These are phyloP conservation scores for Labeo rohita DNA, from an alignment of 2,113 vertebrate genomes.

Conservation along the genomic window DNA sequence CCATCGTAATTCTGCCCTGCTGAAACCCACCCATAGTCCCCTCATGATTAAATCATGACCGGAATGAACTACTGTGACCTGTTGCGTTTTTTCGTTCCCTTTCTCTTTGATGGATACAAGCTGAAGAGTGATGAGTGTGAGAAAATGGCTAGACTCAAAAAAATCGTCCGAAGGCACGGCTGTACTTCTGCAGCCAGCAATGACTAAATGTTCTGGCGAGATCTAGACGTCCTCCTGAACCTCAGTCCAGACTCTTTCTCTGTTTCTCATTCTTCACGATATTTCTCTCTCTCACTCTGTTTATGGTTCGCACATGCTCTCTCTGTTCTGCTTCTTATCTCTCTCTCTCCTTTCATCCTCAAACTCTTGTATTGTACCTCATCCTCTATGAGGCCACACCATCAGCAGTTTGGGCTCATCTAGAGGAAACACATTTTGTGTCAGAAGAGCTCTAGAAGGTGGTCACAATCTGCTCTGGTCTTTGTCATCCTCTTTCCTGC, in stretches of 20 bases:
- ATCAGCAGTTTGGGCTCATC: background rate
- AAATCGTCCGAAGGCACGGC: background rate
- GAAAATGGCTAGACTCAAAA: conserved; percentile 27
- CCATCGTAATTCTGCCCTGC: conserved; percentile 20
- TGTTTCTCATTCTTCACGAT: background rate
- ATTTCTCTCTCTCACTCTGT: conserved; percentile 3
- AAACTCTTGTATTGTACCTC: conserved; percentile 6
- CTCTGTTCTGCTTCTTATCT: background rate
- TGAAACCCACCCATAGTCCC: background rate
- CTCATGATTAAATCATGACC: conserved; percentile 35
- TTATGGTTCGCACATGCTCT: background rate
- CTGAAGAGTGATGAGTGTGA: conserved; percentile 35
- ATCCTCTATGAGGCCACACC: background rate
- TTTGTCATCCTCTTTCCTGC: conserved; percentile 10
- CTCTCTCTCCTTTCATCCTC: conserved; percentile 4
- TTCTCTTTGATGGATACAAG: conserved; percentile 22
- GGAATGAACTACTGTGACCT: conserved; percentile 18
- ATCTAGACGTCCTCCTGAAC: conserved; percentile 14
- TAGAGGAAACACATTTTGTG: conserved; percentile 16
- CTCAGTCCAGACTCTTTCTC: background rate
- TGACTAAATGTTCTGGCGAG: conserved; percentile 50
- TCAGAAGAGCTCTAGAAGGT: background rate
- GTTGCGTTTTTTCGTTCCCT: background rate
- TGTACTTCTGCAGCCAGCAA: conserved; percentile 29
- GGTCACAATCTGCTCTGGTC: background rate